Conservation (phyloP, 2,888 invertebrate species). For the Clostera curtula region DNA sequence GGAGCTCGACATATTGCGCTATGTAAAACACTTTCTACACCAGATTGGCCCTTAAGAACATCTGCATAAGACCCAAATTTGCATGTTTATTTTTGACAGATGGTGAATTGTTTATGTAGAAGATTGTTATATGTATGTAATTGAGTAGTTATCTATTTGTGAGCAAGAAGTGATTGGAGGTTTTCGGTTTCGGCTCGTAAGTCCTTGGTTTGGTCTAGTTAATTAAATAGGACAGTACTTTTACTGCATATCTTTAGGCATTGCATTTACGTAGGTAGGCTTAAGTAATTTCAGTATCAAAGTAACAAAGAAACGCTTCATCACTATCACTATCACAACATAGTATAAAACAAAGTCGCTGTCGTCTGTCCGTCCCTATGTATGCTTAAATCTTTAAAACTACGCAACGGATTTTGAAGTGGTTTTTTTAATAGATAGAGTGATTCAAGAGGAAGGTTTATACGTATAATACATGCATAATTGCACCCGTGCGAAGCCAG, state of each 20-base stretch:
- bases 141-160: conserved; percentile 29
- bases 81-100: conserved; percentile 28
- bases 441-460: no score
- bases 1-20: conserved; percentile 54
- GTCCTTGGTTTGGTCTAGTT: conserved; percentile 19
- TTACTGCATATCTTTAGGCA: conserved; percentile 8
- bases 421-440: no score
- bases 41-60: conserved; percentile 16
- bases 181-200: conserved; percentile 26
- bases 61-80: conserved; percentile 19
- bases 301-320: no score
- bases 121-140: conserved; percentile 29
- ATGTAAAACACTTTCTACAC: conserved; percentile 25
- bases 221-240: conserved; percentile 18
- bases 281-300: no score
- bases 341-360: no score
- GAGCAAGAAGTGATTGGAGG: conserved; percentile 32
- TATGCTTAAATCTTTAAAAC: no score
- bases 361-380: no score
- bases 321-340: no score
- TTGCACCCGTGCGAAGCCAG: no score
- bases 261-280: conserved; percentile 8
- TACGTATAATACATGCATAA: no score
- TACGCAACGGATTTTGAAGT: no score
- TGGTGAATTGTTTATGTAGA: conserved; percentile 32